Evolutionary conservation across 2,113 vertebrate genomes (phyloP).

Genomic region (Prietella phreatophila): DNA sequence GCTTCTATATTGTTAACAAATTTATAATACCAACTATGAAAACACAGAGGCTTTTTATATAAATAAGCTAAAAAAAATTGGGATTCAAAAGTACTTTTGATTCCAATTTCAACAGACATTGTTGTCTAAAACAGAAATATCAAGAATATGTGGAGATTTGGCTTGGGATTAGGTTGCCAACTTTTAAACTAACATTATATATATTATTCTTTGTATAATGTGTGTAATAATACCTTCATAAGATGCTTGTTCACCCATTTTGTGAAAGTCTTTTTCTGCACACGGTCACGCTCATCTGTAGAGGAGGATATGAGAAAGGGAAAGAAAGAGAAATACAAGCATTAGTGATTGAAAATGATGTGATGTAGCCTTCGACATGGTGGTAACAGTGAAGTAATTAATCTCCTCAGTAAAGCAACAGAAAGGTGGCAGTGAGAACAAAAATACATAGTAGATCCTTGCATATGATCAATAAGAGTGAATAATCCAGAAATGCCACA

Average conservation of each 20-base stretch:
- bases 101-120: background rate
- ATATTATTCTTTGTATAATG: background rate
- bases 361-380: background rate
- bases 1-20: background rate
- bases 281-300: constrained; percentile 91
- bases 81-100: background rate
- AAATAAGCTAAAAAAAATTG: background rate
- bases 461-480: background rate
- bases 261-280: constrained; percentile 98
- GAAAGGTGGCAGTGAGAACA: background rate
- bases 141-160: background rate
- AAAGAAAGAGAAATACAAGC: background rate
- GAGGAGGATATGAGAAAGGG: constrained; percentile 53
- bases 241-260: constrained; percentile 99
- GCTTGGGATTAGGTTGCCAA: background rate
- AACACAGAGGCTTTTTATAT: background rate
- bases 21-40: background rate
- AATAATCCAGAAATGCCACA: background rate
- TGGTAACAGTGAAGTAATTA: background rate
- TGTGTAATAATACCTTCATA: constrained; percentile 77
- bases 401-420: background rate
- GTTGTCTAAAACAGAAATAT: background rate
- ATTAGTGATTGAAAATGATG: background rate
- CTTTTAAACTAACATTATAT: background rate
- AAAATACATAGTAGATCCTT: background rate